A percentile compares a stretch with the other conserved stretches of the same genome.
Conservation (phyloP, 2,113 vertebrate genomes). For the Donacobius atricapilla region DNA sequence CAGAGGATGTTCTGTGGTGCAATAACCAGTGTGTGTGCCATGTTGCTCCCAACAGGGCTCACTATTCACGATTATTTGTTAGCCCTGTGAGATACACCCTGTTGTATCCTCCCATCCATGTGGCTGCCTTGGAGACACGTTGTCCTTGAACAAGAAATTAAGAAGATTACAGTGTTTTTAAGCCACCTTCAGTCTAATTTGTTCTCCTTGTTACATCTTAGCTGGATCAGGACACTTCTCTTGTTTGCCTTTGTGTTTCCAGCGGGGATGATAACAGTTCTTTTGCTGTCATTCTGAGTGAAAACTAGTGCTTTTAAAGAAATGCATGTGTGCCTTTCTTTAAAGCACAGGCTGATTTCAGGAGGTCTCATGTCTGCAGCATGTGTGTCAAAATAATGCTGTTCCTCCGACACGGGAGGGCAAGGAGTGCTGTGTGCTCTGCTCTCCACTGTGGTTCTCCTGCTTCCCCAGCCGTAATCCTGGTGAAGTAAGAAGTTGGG, state of each 20-base stretch:
- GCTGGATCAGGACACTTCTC: not conserved
- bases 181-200: not conserved
- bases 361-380: not conserved
- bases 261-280: not conserved
- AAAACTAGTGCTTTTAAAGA: not conserved
- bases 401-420: not conserved
- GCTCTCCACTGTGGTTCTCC: not conserved
- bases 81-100: not conserved
- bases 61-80: not conserved
- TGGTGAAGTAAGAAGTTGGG: not conserved
- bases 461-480: not conserved
- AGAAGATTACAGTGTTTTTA: not conserved
- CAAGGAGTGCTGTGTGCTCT: not conserved
- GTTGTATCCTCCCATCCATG: rapidly evolving
- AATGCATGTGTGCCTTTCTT: not conserved
- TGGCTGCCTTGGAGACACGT: not conserved
- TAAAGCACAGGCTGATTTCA: not conserved
- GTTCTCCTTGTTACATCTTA: not conserved
- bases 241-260: not conserved
- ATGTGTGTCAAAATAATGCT: not conserved
- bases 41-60: not conserved
- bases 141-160: not conserved
- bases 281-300: not conserved
- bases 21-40: not conserved
- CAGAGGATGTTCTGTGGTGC: not conserved